A percentile compares a stretch with the other conserved stretches of the same genome.
Conservation (phyloP, 1,140 invertebrate species). For the Holcopasites calliopsidis region DNA sequence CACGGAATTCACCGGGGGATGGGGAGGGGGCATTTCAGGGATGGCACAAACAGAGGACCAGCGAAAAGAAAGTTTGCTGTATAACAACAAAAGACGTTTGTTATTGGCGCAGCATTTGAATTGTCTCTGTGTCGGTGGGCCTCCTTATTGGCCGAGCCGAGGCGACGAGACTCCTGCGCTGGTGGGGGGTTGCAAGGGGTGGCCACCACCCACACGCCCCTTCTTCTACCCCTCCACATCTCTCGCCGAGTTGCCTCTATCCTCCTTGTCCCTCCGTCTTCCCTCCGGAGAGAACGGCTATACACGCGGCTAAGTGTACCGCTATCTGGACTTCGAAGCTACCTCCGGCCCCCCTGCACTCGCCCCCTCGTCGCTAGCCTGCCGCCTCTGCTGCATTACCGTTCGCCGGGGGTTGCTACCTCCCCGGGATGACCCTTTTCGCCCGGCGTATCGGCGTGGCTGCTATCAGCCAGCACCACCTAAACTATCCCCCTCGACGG, state of each 20-base stretch:
- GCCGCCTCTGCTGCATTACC: conserved; percentile 30
- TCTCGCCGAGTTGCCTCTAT: conserved; percentile 14
- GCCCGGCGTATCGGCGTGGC: conserved; percentile 60
- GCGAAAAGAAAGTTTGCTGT: conserved; percentile 76
- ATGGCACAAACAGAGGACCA: conserved; percentile 68
- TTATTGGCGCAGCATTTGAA: conserved; percentile 80
- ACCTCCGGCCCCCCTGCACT: conserved; percentile 41
- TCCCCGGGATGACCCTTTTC: conserved; percentile 66
- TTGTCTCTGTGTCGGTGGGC: conserved; percentile 77
- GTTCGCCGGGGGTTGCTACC: conserved; percentile 58
- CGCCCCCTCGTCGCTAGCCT: conserved; percentile 26
- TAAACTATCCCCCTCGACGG: conserved; percentile 8
- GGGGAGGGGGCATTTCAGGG: conserved; percentile 60
- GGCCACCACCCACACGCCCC: conserved; percentile 63
- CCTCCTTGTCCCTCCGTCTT: conserved; percentile 20
- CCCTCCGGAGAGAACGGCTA: conserved; percentile 66
- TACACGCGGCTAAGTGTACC: conserved; percentile 70
- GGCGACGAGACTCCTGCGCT: conserved; percentile 72
- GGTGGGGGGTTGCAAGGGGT: conserved; percentile 72
- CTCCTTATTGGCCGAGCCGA: conserved; percentile 78
- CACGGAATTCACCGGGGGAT: conserved; percentile 45
- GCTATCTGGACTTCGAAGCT: conserved; percentile 66
- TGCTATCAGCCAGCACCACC: conserved; percentile 49
- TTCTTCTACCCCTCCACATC: conserved; percentile 41
- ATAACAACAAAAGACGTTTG: conserved; percentile 80